Evolutionary conservation across 2,888 invertebrate species (phyloP).

Genomic region (Biston stratarius): DNA sequence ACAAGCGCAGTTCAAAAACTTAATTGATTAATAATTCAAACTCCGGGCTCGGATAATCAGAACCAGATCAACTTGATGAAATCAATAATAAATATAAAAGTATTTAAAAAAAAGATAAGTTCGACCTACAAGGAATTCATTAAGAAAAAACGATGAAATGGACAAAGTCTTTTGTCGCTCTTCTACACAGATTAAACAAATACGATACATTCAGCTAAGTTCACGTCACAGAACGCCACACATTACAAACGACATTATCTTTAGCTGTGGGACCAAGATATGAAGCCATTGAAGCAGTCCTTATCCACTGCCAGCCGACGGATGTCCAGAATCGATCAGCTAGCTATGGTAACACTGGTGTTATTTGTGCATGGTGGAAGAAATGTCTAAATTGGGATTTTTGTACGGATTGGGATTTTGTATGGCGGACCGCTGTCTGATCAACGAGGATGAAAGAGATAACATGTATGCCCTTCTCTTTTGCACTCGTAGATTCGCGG

Average conservation of each 20-base stretch:
- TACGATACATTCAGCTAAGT: constrained; percentile 42
- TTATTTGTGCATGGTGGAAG: constrained; percentile 42
- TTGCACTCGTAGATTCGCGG: no score
- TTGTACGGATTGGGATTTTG: not conserved
- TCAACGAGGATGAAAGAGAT: no score
- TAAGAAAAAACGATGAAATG: no score
- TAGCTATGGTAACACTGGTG: constrained; percentile 90
- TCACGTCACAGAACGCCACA: constrained; percentile 53
- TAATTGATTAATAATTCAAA: no score
- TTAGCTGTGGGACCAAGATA: constrained; percentile 95
- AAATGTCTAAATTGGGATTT: constrained; percentile 5
- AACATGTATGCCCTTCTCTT: no score
- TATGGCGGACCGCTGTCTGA: not conserved
- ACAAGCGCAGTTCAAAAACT: no score
- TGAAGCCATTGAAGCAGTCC: constrained; percentile 93
- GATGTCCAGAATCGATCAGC: constrained; percentile 93
- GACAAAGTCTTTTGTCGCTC: not conserved
- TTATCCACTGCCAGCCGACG: constrained; percentile 91
- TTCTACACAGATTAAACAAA: not conserved
- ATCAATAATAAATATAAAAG: no score
- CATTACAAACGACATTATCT: constrained; percentile 67
- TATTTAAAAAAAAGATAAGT: no score
- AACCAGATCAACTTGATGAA: no score
- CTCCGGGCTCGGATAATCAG: no score
- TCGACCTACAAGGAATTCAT: not conserved